phyloP scores from a whole-genome alignment of 2,888 invertebrate species.

The Schizaphis graminum region DNA sequence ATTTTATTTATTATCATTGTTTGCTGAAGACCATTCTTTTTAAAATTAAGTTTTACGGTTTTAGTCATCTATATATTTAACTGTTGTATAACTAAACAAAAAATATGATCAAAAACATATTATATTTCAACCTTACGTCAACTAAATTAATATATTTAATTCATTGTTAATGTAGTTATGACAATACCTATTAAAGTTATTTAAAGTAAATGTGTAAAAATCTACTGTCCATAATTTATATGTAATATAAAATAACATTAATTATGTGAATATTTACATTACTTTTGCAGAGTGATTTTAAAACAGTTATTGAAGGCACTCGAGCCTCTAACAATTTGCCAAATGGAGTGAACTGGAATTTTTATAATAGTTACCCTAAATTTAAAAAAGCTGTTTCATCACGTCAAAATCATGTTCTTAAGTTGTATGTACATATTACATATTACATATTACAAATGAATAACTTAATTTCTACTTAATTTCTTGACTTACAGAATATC shows the following conservation, averaged over 20 bases:
- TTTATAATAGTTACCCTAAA: conserved; percentile 82
- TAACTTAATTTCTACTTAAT: no score
- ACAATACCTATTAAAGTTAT: background rate
- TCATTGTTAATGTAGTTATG: no score
- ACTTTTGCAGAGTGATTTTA: conserved; percentile 77
- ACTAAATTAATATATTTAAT: no score
- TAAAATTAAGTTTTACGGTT: background rate
- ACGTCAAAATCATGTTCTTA: conserved; percentile 78
- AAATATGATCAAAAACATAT: background rate
- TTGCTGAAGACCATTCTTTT: background rate
- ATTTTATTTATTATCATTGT: background rate
- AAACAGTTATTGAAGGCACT: conserved; percentile 78
- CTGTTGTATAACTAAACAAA: background rate
- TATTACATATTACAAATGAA: background rate
- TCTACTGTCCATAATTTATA: background rate
- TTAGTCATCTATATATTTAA: background rate
- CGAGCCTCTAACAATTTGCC: conserved; percentile 82
- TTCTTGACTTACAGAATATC: conserved; percentile 72
- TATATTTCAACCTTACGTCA: background rate
- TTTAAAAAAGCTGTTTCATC: conserved; percentile 79
- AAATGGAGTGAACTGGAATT: conserved; percentile 78
- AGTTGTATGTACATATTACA: conserved; percentile 72
- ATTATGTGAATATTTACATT: background rate
- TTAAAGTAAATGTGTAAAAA: background rate
- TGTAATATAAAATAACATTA: background rate